Conservation (phyloP, 2,797 vertebrate genomes). For the Coendou prehensilis region DNA sequence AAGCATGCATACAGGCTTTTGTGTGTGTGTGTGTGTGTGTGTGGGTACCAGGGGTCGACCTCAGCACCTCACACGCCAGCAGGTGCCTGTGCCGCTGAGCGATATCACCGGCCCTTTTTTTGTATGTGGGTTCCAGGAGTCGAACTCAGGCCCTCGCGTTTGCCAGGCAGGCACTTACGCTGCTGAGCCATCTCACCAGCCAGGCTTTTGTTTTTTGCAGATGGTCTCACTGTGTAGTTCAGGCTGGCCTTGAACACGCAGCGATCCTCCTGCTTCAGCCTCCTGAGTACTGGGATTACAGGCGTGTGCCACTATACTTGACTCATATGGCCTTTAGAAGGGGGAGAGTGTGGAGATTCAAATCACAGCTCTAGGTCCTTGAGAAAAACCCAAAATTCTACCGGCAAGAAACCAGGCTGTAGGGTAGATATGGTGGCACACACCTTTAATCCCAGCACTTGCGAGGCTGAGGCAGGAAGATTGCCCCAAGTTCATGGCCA, state of each 20-base stretch:
- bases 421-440: background rate
- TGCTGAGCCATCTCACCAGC: too few species aligned
- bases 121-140: too few species aligned
- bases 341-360: background rate
- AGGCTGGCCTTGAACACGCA: background rate
- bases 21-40: too few species aligned
- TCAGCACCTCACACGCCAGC: too few species aligned
- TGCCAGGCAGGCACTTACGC: too few species aligned
- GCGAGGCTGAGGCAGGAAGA: background rate
- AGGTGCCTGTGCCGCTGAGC: too few species aligned
- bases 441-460: background rate
- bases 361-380: background rate
- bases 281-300: background rate
- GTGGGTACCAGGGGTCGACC: too few species aligned
- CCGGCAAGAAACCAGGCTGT: background rate
- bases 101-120: too few species aligned
- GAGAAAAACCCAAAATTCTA: background rate
- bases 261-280: background rate
- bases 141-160: too few species aligned
- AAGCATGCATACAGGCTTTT: background rate
- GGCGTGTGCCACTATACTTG: background rate
- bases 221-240: background rate
- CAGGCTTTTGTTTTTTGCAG: background rate
- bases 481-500: background rate
- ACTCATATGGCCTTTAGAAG: background rate